Base-by-base conservation (phyloP, 2,113 vertebrate genomes). In the Lipotes vexillifer region DNA sequence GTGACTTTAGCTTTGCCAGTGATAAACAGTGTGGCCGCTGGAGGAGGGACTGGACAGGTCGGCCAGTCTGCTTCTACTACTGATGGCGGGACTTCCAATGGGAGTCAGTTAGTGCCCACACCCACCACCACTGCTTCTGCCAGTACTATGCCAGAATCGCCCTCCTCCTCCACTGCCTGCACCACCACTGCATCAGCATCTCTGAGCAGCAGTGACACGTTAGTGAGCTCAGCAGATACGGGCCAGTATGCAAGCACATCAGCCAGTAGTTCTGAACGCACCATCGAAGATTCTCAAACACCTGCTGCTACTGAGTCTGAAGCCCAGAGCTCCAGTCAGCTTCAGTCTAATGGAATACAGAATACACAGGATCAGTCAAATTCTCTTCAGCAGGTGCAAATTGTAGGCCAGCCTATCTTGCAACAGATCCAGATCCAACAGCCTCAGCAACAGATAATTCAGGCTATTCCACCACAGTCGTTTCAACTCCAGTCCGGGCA, bases 351-450 rank as follows among this genome's bases (percentile, higher is more conserved):
- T 20, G 99, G 99, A 87, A 98, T 99, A 85, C 99, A 99, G 98
- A 99, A 96, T 0, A 97, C 99, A 94, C 98, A 99, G 36, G 99
- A 99, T 65, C 98, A 99, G 71, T 96, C 99, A 0, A 98, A 99
- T 94, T 99, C 99, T 91, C 99, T 99, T 97, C 99, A 99, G 97
- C 99, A 99, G 98, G 99, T 99, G 72, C 99, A 99, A 94, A 99
- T 99, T 1, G 99, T 99, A 96, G 99, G 99, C 52, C 99, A 99
- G 97, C 99, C 99, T 87, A 98, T 99, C 93, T 98, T 99, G 82
- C 99, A 99, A 93, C 99, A 99, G 98, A 99, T 99, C 95, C 99
- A 99, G 98, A 99, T 99, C 94, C 99, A 99, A 69, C 99, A 98
- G 98, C 99, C 99, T 81, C 99, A 99, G 89, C 99, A 99, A 90